phyloP scores from a whole-genome alignment of 2,113 vertebrate genomes.

The Zapornia atra region DNA sequence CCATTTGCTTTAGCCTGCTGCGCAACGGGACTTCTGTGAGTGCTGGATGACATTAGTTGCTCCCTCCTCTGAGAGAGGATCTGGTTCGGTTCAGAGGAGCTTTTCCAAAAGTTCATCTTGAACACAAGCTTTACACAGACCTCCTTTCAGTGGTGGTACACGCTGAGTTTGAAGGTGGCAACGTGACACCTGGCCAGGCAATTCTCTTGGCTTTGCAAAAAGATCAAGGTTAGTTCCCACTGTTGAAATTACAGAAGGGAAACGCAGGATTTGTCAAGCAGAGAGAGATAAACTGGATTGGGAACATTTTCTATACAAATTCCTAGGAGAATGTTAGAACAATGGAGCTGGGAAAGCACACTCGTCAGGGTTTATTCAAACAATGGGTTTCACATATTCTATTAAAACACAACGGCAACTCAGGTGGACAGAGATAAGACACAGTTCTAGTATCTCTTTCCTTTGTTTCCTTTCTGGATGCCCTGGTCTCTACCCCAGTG shows the following conservation, averaged over 20 bases:
- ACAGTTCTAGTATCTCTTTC: neutral
- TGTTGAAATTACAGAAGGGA: neutral
- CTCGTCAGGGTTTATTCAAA: slow-evolving; percentile 27
- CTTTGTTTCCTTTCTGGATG: neutral
- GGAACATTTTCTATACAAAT: slow-evolving; percentile 39
- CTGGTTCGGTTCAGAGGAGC: neutral
- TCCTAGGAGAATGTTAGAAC: slow-evolving; percentile 21
- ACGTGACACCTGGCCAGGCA: neutral
- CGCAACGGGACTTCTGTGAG: neutral
- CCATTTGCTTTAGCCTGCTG: neutral
- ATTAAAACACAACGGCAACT: slow-evolving; percentile 12
- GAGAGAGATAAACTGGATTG: slow-evolving; percentile 13
- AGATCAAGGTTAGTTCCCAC: slow-evolving; percentile 34
- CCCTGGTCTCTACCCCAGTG: neutral
- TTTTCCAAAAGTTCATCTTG: neutral
- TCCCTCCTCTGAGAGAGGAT: neutral
- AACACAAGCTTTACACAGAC: neutral
- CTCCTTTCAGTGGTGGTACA: neutral
- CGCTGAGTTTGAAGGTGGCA: neutral
- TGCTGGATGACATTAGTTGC: neutral
- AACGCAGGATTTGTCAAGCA: slow-evolving; percentile 5
- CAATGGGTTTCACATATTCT: neutral
- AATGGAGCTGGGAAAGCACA: neutral
- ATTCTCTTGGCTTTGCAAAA: neutral
- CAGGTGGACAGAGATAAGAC: slow-evolving; percentile 11